Conservation (phyloP, 2,888 invertebrate genomes). For the Philonicus albiceps region DNA sequence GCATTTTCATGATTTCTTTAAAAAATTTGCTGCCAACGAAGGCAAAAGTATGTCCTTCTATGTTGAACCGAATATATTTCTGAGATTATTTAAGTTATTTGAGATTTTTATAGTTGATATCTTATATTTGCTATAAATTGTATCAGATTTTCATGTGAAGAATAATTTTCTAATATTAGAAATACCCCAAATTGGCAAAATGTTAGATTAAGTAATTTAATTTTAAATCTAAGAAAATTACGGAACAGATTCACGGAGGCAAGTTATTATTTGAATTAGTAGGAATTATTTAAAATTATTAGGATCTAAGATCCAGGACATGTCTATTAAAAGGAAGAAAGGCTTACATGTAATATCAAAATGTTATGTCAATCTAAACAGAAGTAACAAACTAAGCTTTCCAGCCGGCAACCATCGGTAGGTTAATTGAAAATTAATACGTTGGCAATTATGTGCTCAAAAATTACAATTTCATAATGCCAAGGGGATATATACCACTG, state of each 20-base stretch:
- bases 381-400: neutral
- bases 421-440: constrained; percentile 43
- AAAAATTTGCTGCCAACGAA: too few relatives aligned
- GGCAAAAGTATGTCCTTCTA: too few relatives aligned
- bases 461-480: constrained; percentile 30
- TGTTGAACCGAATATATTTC: too few relatives aligned
- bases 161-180: too few relatives aligned
- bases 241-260: neutral
- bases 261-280: neutral
- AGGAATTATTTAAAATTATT: neutral
- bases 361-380: neutral
- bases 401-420: neutral
- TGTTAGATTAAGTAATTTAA: too few relatives aligned
- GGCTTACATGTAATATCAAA: neutral
- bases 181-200: too few relatives aligned
- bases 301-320: neutral
- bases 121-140: too few relatives aligned
- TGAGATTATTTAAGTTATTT: too few relatives aligned
- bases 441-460: constrained; percentile 34
- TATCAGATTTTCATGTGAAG: too few relatives aligned
- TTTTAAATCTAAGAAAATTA: neutral
- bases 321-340: neutral
- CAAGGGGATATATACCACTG: neutral
- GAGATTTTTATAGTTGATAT: too few relatives aligned
- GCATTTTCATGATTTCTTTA: too few relatives aligned